A percentile compares a stretch with the other conserved stretches of the same genome.
Evolutionary conservation across 1,140 invertebrate species (phyloP).

Genomic region (Campoletis sonorensis): DNA sequence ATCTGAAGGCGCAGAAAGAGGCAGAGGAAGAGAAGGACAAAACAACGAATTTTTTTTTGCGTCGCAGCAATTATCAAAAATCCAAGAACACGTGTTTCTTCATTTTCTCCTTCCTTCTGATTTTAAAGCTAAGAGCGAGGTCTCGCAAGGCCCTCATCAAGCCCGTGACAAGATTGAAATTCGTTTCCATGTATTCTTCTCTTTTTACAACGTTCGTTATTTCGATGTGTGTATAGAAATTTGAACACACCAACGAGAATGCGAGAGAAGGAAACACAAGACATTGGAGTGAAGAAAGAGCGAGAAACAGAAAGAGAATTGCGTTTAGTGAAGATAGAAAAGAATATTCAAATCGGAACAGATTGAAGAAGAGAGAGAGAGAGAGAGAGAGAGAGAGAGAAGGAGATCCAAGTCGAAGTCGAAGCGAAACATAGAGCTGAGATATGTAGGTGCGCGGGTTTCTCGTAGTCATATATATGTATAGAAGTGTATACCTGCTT

Average conservation of each 20-base stretch:
- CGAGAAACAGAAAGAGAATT: slow-evolving; percentile 17
- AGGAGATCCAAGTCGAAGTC: background rate
- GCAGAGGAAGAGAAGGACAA: no score
- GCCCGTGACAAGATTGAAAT: slow-evolving; percentile 24
- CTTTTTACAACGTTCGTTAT: background rate
- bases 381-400: background rate
- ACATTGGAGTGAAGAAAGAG: background rate
- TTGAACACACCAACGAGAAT: background rate
- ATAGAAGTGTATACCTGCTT: slow-evolving; percentile 63
- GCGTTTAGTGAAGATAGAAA: background rate
- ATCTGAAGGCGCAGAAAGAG: no score
- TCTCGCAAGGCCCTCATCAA: slow-evolving; percentile 28
- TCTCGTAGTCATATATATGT: background rate
- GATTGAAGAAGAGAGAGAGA: background rate
- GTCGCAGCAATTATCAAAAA: slow-evolving; percentile 44
- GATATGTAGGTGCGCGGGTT: slow-evolving; percentile 55
- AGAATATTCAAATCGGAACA: background rate
- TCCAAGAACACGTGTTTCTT: slow-evolving; percentile 60
- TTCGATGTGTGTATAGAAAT: background rate
- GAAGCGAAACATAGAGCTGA: slow-evolving; percentile 50
- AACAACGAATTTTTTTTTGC: background rate
- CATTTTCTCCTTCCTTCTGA: slow-evolving; percentile 40
- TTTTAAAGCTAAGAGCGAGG: background rate
- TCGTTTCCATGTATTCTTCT: slow-evolving; percentile 3
- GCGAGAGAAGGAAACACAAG: background rate